Evolutionary conservation across 2,113 vertebrate genomes (phyloP).

Genomic region (Saccopteryx leptura): DNA sequence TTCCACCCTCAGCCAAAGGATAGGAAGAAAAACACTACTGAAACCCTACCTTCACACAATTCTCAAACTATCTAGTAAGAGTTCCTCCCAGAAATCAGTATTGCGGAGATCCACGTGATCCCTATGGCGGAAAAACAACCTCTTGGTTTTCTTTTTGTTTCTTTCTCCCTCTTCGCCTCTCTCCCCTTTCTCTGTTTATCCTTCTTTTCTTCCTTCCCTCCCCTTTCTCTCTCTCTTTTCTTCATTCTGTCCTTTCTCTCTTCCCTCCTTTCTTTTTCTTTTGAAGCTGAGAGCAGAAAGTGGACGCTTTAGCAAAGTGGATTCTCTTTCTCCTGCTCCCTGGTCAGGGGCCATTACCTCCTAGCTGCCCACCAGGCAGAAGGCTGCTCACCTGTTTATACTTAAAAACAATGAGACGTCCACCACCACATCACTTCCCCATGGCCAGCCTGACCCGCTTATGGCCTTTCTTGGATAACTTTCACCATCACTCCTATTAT

Average conservation of each 20-base stretch:
- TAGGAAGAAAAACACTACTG: background rate
- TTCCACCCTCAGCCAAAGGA: background rate
- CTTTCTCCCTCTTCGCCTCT: background rate
- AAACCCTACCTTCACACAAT: background rate
- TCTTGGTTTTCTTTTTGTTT: background rate
- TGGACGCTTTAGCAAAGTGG: too few species aligned
- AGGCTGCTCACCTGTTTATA: background rate
- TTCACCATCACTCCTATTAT: slow-evolving; percentile 23
- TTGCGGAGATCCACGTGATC: background rate
- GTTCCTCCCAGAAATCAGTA: background rate
- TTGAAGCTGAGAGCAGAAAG: background rate
- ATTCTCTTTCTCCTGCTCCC: background rate
- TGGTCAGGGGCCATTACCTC: background rate
- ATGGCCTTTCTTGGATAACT: slow-evolving; percentile 14
- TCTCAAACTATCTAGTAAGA: background rate
- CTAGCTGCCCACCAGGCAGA: background rate
- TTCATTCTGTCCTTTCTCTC: too few species aligned
- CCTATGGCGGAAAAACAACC: background rate
- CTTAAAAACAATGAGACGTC: background rate
- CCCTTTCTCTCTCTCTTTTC: background rate
- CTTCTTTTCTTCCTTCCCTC: background rate
- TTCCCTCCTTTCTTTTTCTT: background rate
- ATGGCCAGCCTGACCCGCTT: slow-evolving; percentile 47
- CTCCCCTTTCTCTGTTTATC: background rate
- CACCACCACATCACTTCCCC: slow-evolving; percentile 27